These are phyloP conservation scores for Tridacna gigas DNA, from an alignment of 2,888 invertebrate species.

Conservation along the genomic window DNA sequence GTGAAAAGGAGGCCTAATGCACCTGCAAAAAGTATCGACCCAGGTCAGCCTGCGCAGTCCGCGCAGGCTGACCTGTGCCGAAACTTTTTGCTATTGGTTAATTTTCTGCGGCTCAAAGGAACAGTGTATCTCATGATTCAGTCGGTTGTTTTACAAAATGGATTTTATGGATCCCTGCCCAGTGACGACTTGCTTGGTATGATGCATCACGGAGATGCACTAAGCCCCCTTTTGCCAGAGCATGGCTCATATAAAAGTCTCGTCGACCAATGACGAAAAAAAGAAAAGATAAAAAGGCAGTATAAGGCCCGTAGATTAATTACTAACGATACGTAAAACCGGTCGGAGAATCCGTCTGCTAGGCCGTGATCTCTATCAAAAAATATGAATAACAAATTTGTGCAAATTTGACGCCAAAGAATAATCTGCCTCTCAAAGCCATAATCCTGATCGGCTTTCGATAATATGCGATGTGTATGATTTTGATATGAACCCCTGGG, in stretches of 20 bases:
- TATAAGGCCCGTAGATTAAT: slow-evolving; percentile 51
- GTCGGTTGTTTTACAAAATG: too few relatives aligned
- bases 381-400: slow-evolving; percentile 60
- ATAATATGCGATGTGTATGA: slow-evolving; percentile 10
- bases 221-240: too few relatives aligned
- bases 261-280: not conserved
- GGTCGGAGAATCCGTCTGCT: slow-evolving; percentile 32
- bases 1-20: too few relatives aligned
- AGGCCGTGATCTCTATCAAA: slow-evolving; percentile 32
- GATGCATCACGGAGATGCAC: too few relatives aligned
- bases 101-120: too few relatives aligned
- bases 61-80: too few relatives aligned
- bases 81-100: too few relatives aligned
- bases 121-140: too few relatives aligned
- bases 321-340: slow-evolving; percentile 41
- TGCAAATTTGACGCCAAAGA: slow-evolving; percentile 57
- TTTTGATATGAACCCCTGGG: not conserved
- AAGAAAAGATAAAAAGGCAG: slow-evolving; percentile 27
- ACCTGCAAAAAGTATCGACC: too few relatives aligned
- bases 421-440: slow-evolving; percentile 18
- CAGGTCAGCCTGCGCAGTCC: too few relatives aligned
- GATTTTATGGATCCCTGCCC: too few relatives aligned
- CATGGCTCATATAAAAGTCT: not conserved
- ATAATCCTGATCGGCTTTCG: slow-evolving; percentile 16
- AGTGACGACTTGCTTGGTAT: too few relatives aligned